phyloP scores from a whole-genome alignment of 2,797 vertebrate genomes.

The Enoplosus armatus region DNA sequence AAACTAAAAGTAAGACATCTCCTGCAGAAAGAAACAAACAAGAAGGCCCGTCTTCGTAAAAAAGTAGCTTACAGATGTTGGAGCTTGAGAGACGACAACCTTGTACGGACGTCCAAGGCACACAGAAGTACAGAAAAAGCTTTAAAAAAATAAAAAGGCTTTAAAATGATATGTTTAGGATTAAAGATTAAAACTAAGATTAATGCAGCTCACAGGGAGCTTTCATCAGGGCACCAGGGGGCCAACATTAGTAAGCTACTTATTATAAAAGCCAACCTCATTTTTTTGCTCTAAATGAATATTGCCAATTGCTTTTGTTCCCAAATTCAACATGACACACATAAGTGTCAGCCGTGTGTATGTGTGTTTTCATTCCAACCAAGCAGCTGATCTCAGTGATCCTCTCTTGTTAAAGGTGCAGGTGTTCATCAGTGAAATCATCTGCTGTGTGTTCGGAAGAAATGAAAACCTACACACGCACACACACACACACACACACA shows the following conservation, averaged over 20 bases:
- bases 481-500: conserved; percentile 11
- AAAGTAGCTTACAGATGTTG: conserved; percentile 48
- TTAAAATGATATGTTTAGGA: conserved; percentile 44
- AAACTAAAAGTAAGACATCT: not conserved
- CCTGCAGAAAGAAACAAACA: conserved; percentile 2
- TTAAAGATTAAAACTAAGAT: conserved; percentile 32
- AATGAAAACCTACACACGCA: conserved; percentile 1
- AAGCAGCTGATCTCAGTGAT: conserved; percentile 50
- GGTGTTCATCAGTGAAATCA: conserved; percentile 32
- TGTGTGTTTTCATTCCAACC: conserved; percentile 30
- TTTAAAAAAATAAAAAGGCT: not conserved
- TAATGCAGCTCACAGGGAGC: conserved; percentile 27
- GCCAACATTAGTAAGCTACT: conserved; percentile 45
- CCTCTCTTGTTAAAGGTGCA: not conserved
- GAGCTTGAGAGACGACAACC: conserved; percentile 52
- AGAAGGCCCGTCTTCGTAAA: conserved; percentile 30
- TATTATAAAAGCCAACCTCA: conserved; percentile 34
- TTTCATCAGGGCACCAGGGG: conserved; percentile 25
- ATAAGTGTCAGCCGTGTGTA: not conserved
- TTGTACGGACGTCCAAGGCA: conserved; percentile 70
- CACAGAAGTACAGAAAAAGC: conserved; percentile 57
- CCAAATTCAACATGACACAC: conserved; percentile 34
- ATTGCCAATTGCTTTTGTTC: conserved; percentile 52
- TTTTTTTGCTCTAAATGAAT: conserved; percentile 14
- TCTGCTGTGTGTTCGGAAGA: conserved; percentile 24